Evolutionary conservation across 2,113 vertebrate genomes (phyloP), one percentile per base, ranked within the genome.

Genomic region (Urocitellus parryii): DNA sequence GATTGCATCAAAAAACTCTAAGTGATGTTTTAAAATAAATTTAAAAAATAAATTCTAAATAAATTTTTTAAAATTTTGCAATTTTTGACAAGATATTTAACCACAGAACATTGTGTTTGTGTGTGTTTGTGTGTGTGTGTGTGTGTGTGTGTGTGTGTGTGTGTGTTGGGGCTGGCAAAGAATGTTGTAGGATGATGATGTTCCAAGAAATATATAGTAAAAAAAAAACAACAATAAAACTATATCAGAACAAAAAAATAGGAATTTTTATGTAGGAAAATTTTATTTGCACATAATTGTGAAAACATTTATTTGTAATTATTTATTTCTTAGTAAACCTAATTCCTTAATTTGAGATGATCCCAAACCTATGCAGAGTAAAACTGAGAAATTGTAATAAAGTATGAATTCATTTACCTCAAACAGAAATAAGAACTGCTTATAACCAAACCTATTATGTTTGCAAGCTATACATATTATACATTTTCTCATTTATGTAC

Each of bases 261-360:
- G 29, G 14, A 94, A 45, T 68, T 24, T 58, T 58, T 56, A 78
- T 13, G 3, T 27, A 83, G 1, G 17, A 53, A 56, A n/a, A 68
- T 51, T 4, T 0, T 65, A 16, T 73, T 45, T 78, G 18, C 1
- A 27, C 29, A 7, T 87, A 61, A 76, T 70, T 39, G 25, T 81
- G 56, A 77, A 56, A 32, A n/a, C 45, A 9, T 56, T 82, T 42
- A 45, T 32, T 74, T 92, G 10, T 0, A 90, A 32, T 61, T 80
- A 56, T 65, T 95, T 77, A 68, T 72, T 95, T 93, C 27, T 91
- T 84, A 83, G 17, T 51, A 74, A 39, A 27, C 53, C 3, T 51
- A 73, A 76, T 80, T 53, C 37, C 4, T 61, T 73, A 74, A 42
- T 68, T 14, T 42, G 61, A 29, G 13, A 73, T 29, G 2, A 61